phyloP scores from a whole-genome alignment of 2,113 vertebrate species.

The Pampusana beccarii region DNA sequence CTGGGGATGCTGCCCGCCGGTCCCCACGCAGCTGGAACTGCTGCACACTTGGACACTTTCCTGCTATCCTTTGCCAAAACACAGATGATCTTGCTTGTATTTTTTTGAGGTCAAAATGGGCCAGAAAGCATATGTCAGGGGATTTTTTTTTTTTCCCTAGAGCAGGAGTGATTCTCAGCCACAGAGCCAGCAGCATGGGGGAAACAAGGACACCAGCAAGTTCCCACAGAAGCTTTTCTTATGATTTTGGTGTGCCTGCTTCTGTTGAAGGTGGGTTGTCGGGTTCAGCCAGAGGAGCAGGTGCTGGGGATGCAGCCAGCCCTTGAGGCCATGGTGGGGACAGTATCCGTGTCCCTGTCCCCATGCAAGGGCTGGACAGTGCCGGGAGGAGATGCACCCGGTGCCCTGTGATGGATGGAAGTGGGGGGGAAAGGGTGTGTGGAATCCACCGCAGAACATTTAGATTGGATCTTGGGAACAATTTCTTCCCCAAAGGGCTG shows the following conservation, averaged over 20 bases:
- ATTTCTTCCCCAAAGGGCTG: no score
- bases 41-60: rapidly evolving
- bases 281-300: background rate
- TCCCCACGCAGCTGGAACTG: rapidly evolving
- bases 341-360: rapidly evolving
- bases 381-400: background rate
- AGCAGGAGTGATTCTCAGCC: background rate
- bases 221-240: background rate
- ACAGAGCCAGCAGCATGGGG: background rate
- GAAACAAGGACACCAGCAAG: background rate
- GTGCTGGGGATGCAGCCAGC: background rate
- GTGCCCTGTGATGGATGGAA: no score
- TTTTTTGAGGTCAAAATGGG: background rate
- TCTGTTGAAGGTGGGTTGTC: background rate
- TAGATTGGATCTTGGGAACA: no score
- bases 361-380: rapidly evolving
- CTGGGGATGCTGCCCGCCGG: background rate
- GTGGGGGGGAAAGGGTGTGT: background rate
- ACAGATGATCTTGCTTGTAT: background rate
- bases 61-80: background rate
- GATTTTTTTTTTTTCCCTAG: background rate
- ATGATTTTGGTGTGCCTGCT: rapidly evolving
- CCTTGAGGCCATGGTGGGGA: rapidly evolving
- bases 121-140: background rate
- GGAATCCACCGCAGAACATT: background rate